Conservation (phyloP, 2,113 vertebrate species). For the Eulacestoma nigropectus region DNA sequence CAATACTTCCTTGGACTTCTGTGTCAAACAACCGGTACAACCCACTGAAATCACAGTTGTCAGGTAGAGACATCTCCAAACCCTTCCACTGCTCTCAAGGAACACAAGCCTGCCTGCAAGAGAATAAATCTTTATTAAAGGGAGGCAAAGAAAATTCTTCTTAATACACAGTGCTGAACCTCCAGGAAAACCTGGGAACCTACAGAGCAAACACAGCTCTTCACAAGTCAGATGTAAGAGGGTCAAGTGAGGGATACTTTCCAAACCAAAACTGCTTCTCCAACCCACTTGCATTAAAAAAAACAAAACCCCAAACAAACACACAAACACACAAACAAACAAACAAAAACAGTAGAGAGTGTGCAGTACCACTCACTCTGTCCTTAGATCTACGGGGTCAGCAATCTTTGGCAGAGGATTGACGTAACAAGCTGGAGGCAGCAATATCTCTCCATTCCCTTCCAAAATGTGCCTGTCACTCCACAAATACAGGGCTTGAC, state of each 20-base stretch:
- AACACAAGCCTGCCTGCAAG: neutral
- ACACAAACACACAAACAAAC: no score
- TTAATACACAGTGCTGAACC: neutral
- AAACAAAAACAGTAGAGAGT: no score
- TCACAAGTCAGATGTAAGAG: neutral
- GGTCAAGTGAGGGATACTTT: neutral
- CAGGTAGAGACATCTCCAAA: neutral
- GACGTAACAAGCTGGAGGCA: neutral
- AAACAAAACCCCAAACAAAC: no score
- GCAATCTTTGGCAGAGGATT: neutral
- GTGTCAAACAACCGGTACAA: neutral
- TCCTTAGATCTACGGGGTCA: neutral
- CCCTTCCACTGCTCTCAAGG: neutral
- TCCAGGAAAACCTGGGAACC: neutral
- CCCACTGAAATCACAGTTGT: accelerated
- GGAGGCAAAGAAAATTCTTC: neutral
- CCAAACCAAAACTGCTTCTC: neutral
- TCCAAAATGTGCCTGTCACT: neutral
- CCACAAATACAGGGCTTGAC: neutral
- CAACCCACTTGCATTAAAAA: neutral
- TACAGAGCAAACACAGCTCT: neutral
- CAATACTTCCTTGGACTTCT: neutral
- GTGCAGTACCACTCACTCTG: neutral
- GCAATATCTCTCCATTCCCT: neutral
- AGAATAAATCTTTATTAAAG: neutral